Evolutionary conservation across 2,797 vertebrate genomes (phyloP), one percentile per base, ranked within the genome.

Genomic region (Odontamblyopus rebecca): DNA sequence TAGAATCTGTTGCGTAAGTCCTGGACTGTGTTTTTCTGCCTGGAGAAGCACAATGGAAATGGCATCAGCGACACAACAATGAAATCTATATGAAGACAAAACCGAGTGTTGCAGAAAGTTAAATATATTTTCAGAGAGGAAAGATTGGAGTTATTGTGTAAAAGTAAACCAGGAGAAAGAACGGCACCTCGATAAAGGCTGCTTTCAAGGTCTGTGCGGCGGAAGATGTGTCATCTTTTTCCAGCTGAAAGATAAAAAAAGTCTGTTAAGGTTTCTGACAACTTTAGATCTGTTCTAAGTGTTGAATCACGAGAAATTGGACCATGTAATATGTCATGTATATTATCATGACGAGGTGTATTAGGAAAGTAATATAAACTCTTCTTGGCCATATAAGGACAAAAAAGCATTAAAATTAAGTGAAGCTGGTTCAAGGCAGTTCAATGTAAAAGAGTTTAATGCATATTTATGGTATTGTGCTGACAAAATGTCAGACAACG

Each of bases 171-270:
- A 75, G 77, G 71, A 54, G n/a, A 65, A 77, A 77, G 6, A 8
- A 26, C 5, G 66, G 89, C 87, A 97, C 96, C 96, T 98, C 97
- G 89, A 95, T 95, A 88, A 97, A 96, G 71, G 96, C 97, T 68
- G 96, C 95, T 93, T 95, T 95, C 90, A 98, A 92, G 23, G 95
- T 98, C 92, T 97, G 96, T 71, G 96, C 95, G 78, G 96, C 97
- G 79, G 96, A 97, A 80, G 96, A 97, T 68, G 94, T 89, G 89
- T 97, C 95, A 85, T 97, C 95, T 91, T 94, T 94, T 91, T 98
- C 96, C 95, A 98, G 85, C 96, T 98, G 93, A 63, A 94, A 93
- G 76, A 71, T 71, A 60, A 6, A 78, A 80, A 23, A 78, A 70
- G 15, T 2, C 2, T 5, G 4, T 59, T 26, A 27, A 38, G 32